Conservation (phyloP, 2,797 vertebrate species). For the Falco berigora region DNA sequence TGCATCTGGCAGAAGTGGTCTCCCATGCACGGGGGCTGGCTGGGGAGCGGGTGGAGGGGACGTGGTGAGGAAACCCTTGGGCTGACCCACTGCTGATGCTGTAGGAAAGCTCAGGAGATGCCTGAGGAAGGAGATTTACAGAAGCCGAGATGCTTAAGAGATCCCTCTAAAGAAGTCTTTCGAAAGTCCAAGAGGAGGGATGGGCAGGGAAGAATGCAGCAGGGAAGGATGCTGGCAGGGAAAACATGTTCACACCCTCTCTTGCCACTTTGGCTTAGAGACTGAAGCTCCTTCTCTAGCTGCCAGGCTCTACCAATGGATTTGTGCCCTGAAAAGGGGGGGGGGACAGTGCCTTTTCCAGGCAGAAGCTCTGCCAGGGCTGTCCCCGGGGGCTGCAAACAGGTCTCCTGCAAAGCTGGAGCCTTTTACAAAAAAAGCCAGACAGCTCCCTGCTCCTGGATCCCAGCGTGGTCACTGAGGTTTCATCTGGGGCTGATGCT, state of each 20-base stretch:
- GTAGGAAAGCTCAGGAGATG: background rate
- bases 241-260: background rate
- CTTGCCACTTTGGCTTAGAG: background rate
- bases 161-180: background rate
- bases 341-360: background rate
- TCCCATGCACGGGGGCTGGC: background rate
- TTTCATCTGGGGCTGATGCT: background rate
- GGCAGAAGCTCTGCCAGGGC: background rate
- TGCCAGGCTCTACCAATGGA: background rate
- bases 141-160: background rate
- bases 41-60: accelerated
- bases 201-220: background rate
- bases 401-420: background rate
- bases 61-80: background rate
- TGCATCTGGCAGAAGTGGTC: background rate
- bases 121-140: background rate
- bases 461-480: accelerated
- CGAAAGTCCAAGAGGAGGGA: too few species aligned
- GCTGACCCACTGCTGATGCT: background rate
- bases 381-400: background rate
- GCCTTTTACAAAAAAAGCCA: background rate
- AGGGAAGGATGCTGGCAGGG: background rate
- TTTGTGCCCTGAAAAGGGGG: background rate
- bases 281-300: background rate
- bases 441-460: background rate